Evolutionary conservation across 2,888 invertebrate species (phyloP).

Genomic region (Ctena decussata): DNA sequence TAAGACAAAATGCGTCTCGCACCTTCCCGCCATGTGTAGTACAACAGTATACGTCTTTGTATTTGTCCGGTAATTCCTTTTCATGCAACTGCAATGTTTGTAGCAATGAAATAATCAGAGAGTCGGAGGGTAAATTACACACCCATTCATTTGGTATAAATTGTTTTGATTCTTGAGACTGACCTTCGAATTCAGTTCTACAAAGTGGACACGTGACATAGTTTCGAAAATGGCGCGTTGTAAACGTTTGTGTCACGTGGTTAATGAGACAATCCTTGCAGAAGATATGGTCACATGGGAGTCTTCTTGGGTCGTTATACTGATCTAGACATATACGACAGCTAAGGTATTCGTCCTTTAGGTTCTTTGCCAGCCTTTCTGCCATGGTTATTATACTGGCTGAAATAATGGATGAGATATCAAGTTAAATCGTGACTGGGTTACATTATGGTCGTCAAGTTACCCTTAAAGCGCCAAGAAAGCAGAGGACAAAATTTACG

Average conservation of each 20-base stretch:
- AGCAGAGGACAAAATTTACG: no score
- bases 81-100: slow-evolving; percentile 40
- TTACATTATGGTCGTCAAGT: no score
- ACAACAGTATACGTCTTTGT: slow-evolving; percentile 28
- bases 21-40: slow-evolving; percentile 33
- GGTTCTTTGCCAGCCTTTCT: slow-evolving; percentile 26
- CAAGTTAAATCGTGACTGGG: no score
- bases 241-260: slow-evolving; percentile 33
- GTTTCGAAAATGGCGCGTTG: not conserved
- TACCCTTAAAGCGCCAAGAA: no score
- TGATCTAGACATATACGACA: slow-evolving; percentile 55
- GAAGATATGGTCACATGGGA: slow-evolving; percentile 56
- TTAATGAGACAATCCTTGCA: slow-evolving; percentile 35
- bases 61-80: not conserved
- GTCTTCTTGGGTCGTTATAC: slow-evolving; percentile 30
- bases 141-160: slow-evolving; percentile 43
- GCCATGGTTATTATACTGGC: slow-evolving; percentile 30
- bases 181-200: not conserved
- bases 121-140: slow-evolving; percentile 32
- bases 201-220: slow-evolving; percentile 46
- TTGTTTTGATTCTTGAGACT: not conserved
- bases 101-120: slow-evolving; percentile 34
- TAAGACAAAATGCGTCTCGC: slow-evolving; percentile 50
- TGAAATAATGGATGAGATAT: no score
- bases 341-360: slow-evolving; percentile 51